Conservation (phyloP, 2,797 vertebrate species). For the Philypnodon macrostomus region DNA sequence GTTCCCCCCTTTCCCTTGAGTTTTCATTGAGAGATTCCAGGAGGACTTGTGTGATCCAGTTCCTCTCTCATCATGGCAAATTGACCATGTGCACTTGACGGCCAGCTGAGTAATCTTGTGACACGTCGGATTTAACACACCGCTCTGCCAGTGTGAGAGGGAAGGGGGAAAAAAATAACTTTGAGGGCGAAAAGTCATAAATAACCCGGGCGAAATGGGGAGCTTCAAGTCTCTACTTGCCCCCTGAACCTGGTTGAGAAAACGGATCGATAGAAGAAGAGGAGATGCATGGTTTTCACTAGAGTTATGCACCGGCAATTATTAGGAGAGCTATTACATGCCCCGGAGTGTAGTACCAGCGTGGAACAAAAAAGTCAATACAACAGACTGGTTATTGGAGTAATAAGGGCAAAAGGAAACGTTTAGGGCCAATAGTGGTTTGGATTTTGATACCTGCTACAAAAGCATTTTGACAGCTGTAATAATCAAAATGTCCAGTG, state of each 20-base stretch:
- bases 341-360: conserved; percentile 45
- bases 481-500: too few relatives aligned
- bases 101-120: conserved; percentile 74
- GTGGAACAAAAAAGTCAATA: conserved; percentile 48
- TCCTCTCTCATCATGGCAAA: conserved; percentile 74
- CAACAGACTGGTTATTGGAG: conserved; percentile 30
- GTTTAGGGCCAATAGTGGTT: conserved; percentile 16
- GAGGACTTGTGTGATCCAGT: conserved; percentile 64
- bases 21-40: conserved; percentile 64
- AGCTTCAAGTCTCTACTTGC: conserved; percentile 70
- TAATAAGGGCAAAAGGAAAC: conserved; percentile 31
- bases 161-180: conserved; percentile 77
- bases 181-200: conserved; percentile 73
- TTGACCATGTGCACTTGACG: conserved; percentile 73
- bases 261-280: conserved; percentile 69
- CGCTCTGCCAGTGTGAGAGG: conserved; percentile 70
- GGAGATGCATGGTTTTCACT: conserved; percentile 52
- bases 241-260: conserved; percentile 69
- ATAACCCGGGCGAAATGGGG: conserved; percentile 66
- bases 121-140: conserved; percentile 75
- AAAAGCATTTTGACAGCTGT: too few relatives aligned
- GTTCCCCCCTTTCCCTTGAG: conserved; percentile 32
- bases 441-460: conserved; percentile 10
- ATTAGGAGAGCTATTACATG: conserved; percentile 59
- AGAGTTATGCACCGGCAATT: conserved; percentile 56